Evolutionary conservation across 2,888 invertebrate species (phyloP), one percentile per base, ranked within the genome.

Genomic region (Ditylenchus weischeri): DNA sequence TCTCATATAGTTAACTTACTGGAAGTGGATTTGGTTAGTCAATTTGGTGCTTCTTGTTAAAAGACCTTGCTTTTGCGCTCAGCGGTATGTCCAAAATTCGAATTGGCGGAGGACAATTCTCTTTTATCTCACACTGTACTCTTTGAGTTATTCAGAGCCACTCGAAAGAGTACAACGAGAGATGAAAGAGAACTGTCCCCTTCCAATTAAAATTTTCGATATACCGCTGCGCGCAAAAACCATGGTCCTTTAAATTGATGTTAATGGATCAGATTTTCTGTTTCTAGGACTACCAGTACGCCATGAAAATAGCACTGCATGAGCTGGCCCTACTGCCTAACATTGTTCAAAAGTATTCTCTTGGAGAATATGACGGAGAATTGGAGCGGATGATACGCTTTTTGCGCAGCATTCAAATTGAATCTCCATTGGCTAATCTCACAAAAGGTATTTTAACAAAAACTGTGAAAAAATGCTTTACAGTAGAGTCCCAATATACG

Each of bases 361-460:
- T 71, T 35, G n/a, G 57, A 18, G 74, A 75, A 49, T 75, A 38
- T 43, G 61, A 63, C 49, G 48, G 49, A 15, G 74, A 74, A 18
- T 43, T 78, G 21, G 77, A 76, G 19, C 62, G 68, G 48, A 69
- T 79, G 72, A 64, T 79, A 21, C 67, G 69, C 15, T 79, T 80
- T 65, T 65, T 80, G 35, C 64, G 69, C 23, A 68, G 66, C 49
- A 70, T 76, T 13, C 74, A 78, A 47, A 70, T 77, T 38, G 71
- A 72, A 43, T 75, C 76, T 5, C 77, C 79, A 11, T 57, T 79
- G 57, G 70, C 69, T 11, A 71, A 73, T 57, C 66, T 77, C n/a
- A 72, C 90, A 74, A 87, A 87, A n/a, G 91, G 91, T 0, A 90
- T 90, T 29, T 29, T 2, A 35, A 21, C 7, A 18, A 19, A 19